Evolutionary conservation across 2,888 invertebrate species (phyloP).

Genomic region (Xanthorhoe spadicearia): DNA sequence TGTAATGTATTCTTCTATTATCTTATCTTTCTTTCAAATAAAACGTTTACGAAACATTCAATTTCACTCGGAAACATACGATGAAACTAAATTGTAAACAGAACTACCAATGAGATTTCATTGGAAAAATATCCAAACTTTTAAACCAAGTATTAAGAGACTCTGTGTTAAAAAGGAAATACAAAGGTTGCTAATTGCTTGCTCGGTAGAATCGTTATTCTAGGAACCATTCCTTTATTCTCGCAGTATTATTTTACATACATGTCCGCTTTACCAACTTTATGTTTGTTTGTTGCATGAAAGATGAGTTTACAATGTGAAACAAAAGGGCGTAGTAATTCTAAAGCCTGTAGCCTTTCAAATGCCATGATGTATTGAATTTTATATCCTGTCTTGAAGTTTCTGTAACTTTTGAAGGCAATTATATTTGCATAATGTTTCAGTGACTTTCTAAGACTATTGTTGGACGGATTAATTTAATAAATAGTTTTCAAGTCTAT

Average conservation of each 20-base stretch:
- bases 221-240: constrained; percentile 13
- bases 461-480: background rate
- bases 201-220: background rate
- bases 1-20: too few species aligned
- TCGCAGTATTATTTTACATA: constrained; percentile 24
- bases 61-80: too few species aligned
- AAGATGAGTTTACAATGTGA: constrained; percentile 10
- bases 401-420: constrained; percentile 1
- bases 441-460: background rate
- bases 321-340: constrained; percentile 5
- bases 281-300: constrained; percentile 25
- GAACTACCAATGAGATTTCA: too few species aligned
- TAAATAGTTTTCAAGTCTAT: too few species aligned
- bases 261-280: constrained; percentile 21
- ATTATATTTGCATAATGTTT: background rate
- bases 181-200: background rate
- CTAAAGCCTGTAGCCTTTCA: constrained; percentile 4
- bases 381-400: constrained; percentile 2
- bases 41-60: too few species aligned
- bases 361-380: constrained; percentile 5
- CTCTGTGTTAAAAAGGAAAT: background rate
- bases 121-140: background rate
- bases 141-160: too few species aligned
- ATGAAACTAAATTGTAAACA: too few species aligned
- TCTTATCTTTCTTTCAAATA: too few species aligned